Base-by-base conservation (phyloP, 2,888 invertebrate species). In the Sinhomidia bicolor region DNA sequence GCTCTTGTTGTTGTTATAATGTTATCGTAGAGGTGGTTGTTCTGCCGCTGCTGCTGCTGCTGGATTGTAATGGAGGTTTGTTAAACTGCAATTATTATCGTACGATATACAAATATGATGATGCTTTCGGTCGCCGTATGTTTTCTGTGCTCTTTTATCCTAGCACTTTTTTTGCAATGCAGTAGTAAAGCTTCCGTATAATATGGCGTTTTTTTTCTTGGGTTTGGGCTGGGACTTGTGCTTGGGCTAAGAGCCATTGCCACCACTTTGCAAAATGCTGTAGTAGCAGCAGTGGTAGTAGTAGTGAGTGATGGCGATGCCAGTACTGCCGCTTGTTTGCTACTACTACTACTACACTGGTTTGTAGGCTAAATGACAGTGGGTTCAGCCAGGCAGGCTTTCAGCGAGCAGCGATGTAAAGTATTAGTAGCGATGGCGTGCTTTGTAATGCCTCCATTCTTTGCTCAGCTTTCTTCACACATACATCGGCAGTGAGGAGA, bases 381-480 rank as follows among this genome's bases (percentile, higher is more conserved):
- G 57, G 78, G 65, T 76, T 79, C 78, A 84, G 84, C 23, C 26
- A n/a, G n/a, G n/a, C n/a, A n/a, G n/a, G n/a, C n/a, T n/a, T n/a
- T n/a, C n/a, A n/a, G n/a, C n/a, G 60, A 79, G 54, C 51, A 54
- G 62, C 23, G 36, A 36, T 26, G 20, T 23, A 32, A 32, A 68
- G 83, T 71, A 41, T 17, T 88, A 84, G 57, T 65, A 71, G 65
- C 17, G 26, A 29, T 83, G 54, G 78, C 17, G 57, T 84, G 36
- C 62, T 79, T 51, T 79, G 68, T 71, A 78, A 88, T 47, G 36
- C 68, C 68, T 84, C 79, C 84, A 88, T 84, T 88, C 88, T 68
- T 51, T 84, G 23, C 82, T 54, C 84, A 88, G 88, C 83, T 88
- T 84, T 88, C 88, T 88, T 83, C 88, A 79, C 26, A 41, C 54